These are phyloP conservation scores for Corvus moneduloides DNA, from an alignment of 2,113 vertebrate species.

Conservation along the genomic window DNA sequence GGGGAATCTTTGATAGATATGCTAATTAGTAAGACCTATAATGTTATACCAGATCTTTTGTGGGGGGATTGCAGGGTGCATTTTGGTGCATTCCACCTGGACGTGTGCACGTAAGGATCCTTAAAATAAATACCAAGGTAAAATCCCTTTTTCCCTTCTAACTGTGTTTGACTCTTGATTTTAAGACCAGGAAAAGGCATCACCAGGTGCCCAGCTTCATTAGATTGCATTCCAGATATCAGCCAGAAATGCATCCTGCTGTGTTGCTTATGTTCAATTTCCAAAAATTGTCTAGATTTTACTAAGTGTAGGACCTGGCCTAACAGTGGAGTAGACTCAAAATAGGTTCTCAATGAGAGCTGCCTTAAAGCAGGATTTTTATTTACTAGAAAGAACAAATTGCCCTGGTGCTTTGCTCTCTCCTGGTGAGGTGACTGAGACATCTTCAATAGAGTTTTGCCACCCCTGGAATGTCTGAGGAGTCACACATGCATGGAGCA, in stretches of 20 bases:
- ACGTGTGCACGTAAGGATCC: too few relatives aligned
- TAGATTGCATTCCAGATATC: neutral
- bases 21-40: too few relatives aligned
- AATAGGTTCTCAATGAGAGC: neutral
- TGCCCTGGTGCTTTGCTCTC: neutral
- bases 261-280: neutral
- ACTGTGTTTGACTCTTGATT: too few relatives aligned
- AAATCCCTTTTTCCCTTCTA: too few relatives aligned
- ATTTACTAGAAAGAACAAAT: neutral
- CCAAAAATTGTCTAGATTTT: neutral
- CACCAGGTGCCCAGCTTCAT: neutral
- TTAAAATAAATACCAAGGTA: too few relatives aligned
- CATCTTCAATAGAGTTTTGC: neutral
- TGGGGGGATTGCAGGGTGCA: too few relatives aligned
- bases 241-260: neutral
- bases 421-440: neutral
- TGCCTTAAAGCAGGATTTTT: neutral
- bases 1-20: too few relatives aligned
- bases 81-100: too few relatives aligned
- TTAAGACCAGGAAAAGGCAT: too few relatives aligned
- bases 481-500: accelerated
- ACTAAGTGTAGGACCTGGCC: neutral
- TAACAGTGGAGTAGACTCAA: neutral
- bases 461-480: neutral
- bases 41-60: too few relatives aligned